A percentile compares a stretch with the other conserved stretches of the same genome.
Conservation (phyloP, 2,797 vertebrate genomes). For the Chanos chanos region DNA sequence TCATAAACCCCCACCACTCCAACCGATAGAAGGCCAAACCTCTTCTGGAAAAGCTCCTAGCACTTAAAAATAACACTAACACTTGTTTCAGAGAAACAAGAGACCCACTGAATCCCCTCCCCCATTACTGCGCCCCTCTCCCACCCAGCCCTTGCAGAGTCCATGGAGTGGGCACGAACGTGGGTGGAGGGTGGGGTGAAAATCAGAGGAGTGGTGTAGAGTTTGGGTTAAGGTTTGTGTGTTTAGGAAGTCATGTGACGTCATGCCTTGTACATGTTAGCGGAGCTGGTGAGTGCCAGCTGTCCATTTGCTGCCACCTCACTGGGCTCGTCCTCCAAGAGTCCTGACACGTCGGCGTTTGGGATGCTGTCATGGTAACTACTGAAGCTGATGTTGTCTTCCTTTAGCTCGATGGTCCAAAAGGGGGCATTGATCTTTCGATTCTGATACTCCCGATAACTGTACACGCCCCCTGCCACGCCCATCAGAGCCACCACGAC, state of each 20-base stretch:
- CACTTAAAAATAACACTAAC: no score
- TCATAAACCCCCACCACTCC: no score
- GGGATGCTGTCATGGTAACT: constrained; percentile 87
- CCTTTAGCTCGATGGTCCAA: constrained; percentile 87
- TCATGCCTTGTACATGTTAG: constrained; percentile 77
- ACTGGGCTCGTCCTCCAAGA: constrained; percentile 77
- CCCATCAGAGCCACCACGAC: constrained; percentile 78
- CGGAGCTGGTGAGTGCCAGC: constrained; percentile 75
- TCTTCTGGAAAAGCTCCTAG: no score
- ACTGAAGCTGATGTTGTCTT: constrained; percentile 87
- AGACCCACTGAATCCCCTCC: no score
- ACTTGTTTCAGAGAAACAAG: no score
- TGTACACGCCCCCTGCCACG: constrained; percentile 79
- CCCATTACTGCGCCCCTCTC: no score
- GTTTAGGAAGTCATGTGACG: neutral
- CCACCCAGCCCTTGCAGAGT: no score
- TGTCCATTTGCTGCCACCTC: constrained; percentile 80
- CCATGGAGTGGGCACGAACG: no score
- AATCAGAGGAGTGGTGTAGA: no score
- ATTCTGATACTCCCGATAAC: constrained; percentile 83
- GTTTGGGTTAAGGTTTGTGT: neutral
- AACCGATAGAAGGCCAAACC: no score
- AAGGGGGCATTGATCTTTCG: constrained; percentile 83
- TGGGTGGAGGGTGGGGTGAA: no score
- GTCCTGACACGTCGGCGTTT: constrained; percentile 77